Conservation (phyloP, 2,888 invertebrate genomes). For the Phengaris alcon region DNA sequence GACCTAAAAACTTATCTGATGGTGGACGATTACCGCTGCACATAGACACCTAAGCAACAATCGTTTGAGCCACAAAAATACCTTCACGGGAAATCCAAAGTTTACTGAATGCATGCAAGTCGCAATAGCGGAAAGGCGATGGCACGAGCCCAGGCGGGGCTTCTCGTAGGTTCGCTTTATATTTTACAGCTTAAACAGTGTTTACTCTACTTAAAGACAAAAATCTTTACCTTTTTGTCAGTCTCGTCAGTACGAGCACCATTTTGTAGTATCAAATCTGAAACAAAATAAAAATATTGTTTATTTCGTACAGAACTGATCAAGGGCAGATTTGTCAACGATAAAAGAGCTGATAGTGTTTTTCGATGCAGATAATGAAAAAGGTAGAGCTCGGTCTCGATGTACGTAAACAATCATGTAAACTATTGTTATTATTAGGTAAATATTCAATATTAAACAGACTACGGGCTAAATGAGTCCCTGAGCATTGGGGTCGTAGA, state of each 20-base stretch:
- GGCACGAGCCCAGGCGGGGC: no score
- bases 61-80: not conserved
- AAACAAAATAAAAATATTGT: slow-evolving; percentile 32
- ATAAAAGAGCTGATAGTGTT: not conserved
- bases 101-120: no score
- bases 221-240: slow-evolving; percentile 61
- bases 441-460: no score
- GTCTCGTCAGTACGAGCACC: slow-evolving; percentile 58
- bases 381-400: not conserved
- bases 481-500: no score
- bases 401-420: no score
- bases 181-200: no score
- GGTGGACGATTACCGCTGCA: not conserved
- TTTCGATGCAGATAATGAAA: not conserved
- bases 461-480: no score
- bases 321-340: not conserved
- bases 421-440: no score
- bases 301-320: not conserved
- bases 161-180: no score
- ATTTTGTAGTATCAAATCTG: slow-evolving; percentile 45
- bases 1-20: not conserved
- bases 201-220: not conserved
- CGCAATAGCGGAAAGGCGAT: no score
- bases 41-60: not conserved
- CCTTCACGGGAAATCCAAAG: no score